phyloP scores from a whole-genome alignment of 2,113 vertebrate genomes.

The Laticauda colubrina region DNA sequence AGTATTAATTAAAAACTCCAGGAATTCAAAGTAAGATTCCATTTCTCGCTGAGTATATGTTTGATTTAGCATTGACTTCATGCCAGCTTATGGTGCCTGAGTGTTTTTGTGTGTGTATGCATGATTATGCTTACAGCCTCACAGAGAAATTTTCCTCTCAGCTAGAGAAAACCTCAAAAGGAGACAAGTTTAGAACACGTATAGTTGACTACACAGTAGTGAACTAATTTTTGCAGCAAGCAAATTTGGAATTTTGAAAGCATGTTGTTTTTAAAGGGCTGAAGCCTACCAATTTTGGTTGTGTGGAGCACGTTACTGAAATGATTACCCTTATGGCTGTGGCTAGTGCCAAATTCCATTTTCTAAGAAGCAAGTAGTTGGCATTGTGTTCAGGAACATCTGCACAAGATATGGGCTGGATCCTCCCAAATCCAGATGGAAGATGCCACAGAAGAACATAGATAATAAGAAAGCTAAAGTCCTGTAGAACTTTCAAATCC shows the following conservation, averaged over 20 bases:
- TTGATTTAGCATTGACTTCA: background rate
- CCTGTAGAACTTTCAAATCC: too few species aligned
- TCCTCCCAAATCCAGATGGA: too few species aligned
- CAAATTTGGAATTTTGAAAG: background rate
- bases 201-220: too few species aligned
- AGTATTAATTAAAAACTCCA: conserved; percentile 5
- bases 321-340: background rate
- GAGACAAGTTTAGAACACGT: background rate
- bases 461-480: too few species aligned
- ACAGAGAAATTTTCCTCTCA: background rate
- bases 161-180: background rate
- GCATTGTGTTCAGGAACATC: too few species aligned
- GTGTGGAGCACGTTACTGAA: background rate
- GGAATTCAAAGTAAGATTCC: background rate
- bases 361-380: background rate
- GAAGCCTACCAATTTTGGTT: background rate
- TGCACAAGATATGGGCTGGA: too few species aligned
- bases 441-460: too few species aligned
- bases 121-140: background rate
- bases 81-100: background rate
- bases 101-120: background rate
- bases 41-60: background rate
- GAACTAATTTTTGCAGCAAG: background rate
- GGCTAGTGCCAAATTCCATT: background rate
- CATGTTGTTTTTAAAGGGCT: background rate